A percentile compares a stretch with the other conserved stretches of the same genome.
These are phyloP conservation scores for Ornithorhynchus anatinus DNA, from an alignment of 2,113 vertebrate genomes.

Conservation along the genomic window DNA sequence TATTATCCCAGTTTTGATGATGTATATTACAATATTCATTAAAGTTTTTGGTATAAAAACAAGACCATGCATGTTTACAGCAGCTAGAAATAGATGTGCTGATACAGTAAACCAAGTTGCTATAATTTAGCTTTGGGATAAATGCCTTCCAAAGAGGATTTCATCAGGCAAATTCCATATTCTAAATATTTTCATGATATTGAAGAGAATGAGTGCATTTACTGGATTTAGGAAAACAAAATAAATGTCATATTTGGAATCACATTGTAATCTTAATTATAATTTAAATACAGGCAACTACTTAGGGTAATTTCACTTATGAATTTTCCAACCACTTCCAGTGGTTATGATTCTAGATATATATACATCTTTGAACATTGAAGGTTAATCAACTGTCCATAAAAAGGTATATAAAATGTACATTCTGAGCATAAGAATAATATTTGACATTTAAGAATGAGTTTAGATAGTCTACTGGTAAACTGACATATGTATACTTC, in stretches of 20 bases:
- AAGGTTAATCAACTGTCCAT: slow-evolving; percentile 33
- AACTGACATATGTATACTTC: slow-evolving; percentile 62
- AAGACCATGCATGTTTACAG: slow-evolving; percentile 25
- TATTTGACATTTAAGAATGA: slow-evolving; percentile 35
- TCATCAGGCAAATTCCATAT: slow-evolving; percentile 15
- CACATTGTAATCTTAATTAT: slow-evolving; percentile 36
- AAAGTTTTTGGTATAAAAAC: slow-evolving; percentile 40
- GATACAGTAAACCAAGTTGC: slow-evolving; percentile 15
- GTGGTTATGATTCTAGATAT: too few relatives aligned
- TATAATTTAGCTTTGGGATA: slow-evolving; percentile 6
- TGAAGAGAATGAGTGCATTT: neutral
- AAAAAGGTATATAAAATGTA: slow-evolving; percentile 44
- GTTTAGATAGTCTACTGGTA: slow-evolving; percentile 44
- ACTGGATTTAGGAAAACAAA: neutral
- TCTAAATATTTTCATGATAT: slow-evolving; percentile 4
- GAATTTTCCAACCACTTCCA: too few relatives aligned
- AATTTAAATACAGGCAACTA: slow-evolving; percentile 42
- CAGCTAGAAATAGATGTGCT: slow-evolving; percentile 39
- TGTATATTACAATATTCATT: slow-evolving; percentile 41
- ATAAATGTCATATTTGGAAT: slow-evolving; percentile 28
- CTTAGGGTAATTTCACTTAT: slow-evolving; percentile 23
- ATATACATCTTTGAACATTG: too few relatives aligned
- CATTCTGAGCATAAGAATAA: slow-evolving; percentile 42
- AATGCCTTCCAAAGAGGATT: slow-evolving; percentile 21
- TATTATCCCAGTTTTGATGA: slow-evolving; percentile 34